Base-by-base conservation (phyloP, 2,113 vertebrate species). In the Xenus cinereus region DNA sequence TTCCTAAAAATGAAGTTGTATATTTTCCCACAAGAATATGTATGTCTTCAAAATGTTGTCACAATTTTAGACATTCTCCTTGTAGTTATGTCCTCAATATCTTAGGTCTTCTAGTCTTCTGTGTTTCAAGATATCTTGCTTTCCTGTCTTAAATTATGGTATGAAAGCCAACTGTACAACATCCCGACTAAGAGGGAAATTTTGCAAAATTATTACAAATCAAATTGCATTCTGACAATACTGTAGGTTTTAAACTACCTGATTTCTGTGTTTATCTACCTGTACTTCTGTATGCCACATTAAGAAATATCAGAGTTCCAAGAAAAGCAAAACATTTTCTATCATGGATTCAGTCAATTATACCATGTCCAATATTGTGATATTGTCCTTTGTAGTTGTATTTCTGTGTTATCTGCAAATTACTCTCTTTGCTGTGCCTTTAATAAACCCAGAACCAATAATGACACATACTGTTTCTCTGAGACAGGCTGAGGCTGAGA, bases 401-500 rank as follows among this genome's bases (percentile, higher is more conserved):
- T 93, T 95, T 78, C 59, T 76, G 16, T 87, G 32, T 75, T 90
- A 77, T 71, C 62, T 83, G 48, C 48, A 88, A 91, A 95, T 81
- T 60, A 32, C 13, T 62, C 92, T 71, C 32, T 90, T 95, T 94
- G 32, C 51, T 84, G 26, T 81, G 53, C 17, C 27, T 94, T 91
- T 90, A 89, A 84, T 72, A 89, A 82, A 27, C 12, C 33, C 56
- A 78, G 24, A 13, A 63, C 41, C 35, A 84, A 77, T 88, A 90
- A 67, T 72, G 88, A 90, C 88, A 93, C 60, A 87, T 86, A 59
- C 46, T 68, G 46, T 86, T 96, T 96, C 81, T 60, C 54, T 59
- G 72, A 95, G 80, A 87, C 37, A 83, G 33, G 26, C 88, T 87
- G 80, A 87, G 64, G 64, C 95, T 95, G 48, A 85, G 81, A 95